These are phyloP conservation scores for Schizotus pectinicornis DNA, from an alignment of 2,888 invertebrate genomes.

Conservation along the genomic window DNA sequence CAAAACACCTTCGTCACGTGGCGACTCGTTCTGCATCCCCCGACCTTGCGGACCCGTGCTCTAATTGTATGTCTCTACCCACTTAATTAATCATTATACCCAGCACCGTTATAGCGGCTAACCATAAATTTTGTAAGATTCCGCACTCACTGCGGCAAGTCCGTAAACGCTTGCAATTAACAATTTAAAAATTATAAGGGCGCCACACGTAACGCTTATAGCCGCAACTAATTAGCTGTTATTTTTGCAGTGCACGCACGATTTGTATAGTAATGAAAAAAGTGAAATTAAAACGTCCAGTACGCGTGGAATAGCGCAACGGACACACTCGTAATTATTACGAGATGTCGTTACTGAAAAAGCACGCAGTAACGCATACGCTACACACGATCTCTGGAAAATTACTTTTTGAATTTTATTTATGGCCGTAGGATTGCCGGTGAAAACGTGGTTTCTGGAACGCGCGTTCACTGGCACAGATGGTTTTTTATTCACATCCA, in stretches of 20 bases:
- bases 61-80: conserved; percentile 17
- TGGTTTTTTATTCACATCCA: too few relatives aligned
- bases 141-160: background rate
- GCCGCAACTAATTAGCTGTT: background rate
- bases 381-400: conserved; percentile 13
- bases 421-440: conserved; percentile 14
- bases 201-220: conserved; percentile 2
- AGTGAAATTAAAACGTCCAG: conserved; percentile 12
- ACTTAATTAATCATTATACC: conserved; percentile 25
- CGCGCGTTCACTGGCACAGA: background rate
- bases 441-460: background rate
- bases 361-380: conserved; percentile 4
- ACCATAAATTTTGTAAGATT: conserved; percentile 20
- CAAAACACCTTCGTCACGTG: too few relatives aligned
- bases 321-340: conserved; percentile 20
- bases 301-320: conserved; percentile 10
- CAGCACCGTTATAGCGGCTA: conserved; percentile 12
- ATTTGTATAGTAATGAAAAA: conserved; percentile 1
- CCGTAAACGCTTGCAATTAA: conserved; percentile 14
- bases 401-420: conserved; percentile 29
- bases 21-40: too few relatives aligned
- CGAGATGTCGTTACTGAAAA: conserved; percentile 17
- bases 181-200: conserved; percentile 10
- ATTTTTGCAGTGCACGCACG: conserved; percentile 2
- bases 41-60: background rate